These are phyloP conservation scores for Erpobdella octoculata DNA, from an alignment of 2,888 invertebrate species.

Conservation along the genomic window DNA sequence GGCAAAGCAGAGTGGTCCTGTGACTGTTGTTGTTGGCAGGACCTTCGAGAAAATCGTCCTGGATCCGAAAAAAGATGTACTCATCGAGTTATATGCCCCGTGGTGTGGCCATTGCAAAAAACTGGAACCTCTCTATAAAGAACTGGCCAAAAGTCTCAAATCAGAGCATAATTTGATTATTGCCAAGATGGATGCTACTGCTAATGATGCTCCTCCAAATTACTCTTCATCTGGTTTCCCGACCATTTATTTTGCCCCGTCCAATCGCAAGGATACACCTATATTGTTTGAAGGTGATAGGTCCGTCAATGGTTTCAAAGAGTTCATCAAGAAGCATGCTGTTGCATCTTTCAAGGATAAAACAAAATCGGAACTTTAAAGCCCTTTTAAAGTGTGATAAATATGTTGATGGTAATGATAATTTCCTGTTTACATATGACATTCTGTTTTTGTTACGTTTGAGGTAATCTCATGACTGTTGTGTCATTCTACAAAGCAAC, in stretches of 20 bases:
- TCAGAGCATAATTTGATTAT: slow-evolving; percentile 46
- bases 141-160: slow-evolving; percentile 46
- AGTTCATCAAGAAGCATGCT: slow-evolving; percentile 47
- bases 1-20: slow-evolving; percentile 54
- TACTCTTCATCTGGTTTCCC: slow-evolving; percentile 53
- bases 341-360: slow-evolving; percentile 31
- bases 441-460: too few species aligned
- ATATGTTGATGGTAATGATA: too few species aligned
- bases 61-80: slow-evolving; percentile 55
- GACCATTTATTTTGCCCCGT: slow-evolving; percentile 54
- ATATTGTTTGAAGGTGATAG: slow-evolving; percentile 50
- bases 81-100: slow-evolving; percentile 59
- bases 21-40: slow-evolving; percentile 56
- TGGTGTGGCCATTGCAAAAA: slow-evolving; percentile 60
- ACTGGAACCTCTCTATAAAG: slow-evolving; percentile 55
- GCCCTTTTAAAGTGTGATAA: not conserved
- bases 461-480: too few species aligned
- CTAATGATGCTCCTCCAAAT: slow-evolving; percentile 54
- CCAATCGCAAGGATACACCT: slow-evolving; percentile 48
- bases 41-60: slow-evolving; percentile 56
- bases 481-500: too few species aligned
- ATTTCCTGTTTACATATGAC: too few species aligned
- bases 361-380: not conserved
- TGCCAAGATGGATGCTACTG: slow-evolving; percentile 53
- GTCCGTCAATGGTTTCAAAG: slow-evolving; percentile 46